A percentile compares a stretch with the other conserved stretches of the same genome.
Evolutionary conservation across 2,113 vertebrate genomes (phyloP).

Genomic region (Trogon surrucura): DNA sequence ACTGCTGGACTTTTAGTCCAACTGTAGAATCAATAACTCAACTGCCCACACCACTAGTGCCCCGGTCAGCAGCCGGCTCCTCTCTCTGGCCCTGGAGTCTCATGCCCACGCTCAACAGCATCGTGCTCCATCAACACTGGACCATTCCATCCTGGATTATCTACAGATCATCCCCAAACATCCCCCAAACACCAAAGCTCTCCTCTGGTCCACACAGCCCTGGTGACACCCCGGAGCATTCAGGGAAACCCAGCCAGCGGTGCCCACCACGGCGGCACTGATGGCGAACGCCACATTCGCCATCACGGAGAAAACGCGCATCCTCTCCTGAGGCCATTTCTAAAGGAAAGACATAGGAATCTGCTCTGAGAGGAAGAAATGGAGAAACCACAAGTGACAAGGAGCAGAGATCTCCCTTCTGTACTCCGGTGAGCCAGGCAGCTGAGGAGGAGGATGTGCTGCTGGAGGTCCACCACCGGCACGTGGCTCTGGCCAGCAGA

Average conservation of each 20-base stretch:
- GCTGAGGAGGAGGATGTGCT: fast-evolving
- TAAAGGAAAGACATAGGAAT: neutral
- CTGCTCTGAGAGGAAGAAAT: fast-evolving
- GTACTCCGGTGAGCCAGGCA: fast-evolving
- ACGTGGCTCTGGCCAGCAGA: neutral
- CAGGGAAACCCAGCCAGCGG: neutral
- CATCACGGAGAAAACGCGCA: fast-evolving
- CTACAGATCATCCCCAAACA: neutral
- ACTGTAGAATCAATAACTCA: neutral
- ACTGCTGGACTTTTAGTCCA: neutral
- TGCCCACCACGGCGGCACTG: neutral
- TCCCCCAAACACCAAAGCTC: neutral
- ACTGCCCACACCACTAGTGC: fast-evolving
- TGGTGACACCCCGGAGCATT: fast-evolving
- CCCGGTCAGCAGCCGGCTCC: neutral
- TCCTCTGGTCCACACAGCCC: fast-evolving
- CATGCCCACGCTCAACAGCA: neutral
- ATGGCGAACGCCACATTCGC: neutral
- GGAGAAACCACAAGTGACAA: fast-evolving
- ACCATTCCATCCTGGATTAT: neutral
- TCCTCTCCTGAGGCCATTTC: neutral
- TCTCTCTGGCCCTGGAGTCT: fast-evolving
- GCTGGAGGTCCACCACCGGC: neutral
- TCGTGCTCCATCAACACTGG: fast-evolving
- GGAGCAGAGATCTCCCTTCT: neutral